Evolutionary conservation across 2,797 vertebrate species (phyloP).

Genomic region (Falco biarmicus): DNA sequence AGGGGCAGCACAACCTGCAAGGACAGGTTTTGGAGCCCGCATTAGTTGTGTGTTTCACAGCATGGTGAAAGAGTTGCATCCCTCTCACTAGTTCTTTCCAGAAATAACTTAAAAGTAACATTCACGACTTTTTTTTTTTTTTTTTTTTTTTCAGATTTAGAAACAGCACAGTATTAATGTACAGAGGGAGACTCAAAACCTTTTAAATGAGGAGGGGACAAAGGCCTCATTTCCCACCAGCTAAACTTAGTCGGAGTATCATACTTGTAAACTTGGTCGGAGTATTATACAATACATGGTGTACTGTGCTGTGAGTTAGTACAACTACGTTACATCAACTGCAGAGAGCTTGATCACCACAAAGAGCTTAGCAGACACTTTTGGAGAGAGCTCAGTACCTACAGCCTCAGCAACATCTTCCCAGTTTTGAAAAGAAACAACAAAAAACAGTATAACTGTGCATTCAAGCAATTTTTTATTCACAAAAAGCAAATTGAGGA

Average conservation of each 20-base stretch:
- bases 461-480: not conserved
- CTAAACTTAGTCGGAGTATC: not conserved
- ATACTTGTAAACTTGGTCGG: not conserved
- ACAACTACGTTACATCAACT: not conserved
- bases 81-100: not conserved
- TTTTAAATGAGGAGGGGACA: not conserved
- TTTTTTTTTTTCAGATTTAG: not conserved
- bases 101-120: not conserved
- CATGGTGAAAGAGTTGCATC: not conserved
- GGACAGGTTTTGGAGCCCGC: not conserved
- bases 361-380: not conserved
- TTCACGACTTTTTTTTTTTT: not conserved
- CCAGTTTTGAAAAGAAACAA: not conserved
- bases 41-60: not conserved
- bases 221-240: not conserved
- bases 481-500: not conserved
- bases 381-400: not conserved
- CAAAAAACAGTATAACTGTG: not conserved
- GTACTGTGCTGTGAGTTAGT: not conserved
- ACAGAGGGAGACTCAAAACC: not conserved
- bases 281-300: not conserved
- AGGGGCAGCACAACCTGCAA: not conserved
- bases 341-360: not conserved
- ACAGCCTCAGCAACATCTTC: not conserved
- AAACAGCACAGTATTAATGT: not conserved